phyloP scores from a whole-genome alignment of 2,888 invertebrate species.

The Himalopsyche tibetana region DNA sequence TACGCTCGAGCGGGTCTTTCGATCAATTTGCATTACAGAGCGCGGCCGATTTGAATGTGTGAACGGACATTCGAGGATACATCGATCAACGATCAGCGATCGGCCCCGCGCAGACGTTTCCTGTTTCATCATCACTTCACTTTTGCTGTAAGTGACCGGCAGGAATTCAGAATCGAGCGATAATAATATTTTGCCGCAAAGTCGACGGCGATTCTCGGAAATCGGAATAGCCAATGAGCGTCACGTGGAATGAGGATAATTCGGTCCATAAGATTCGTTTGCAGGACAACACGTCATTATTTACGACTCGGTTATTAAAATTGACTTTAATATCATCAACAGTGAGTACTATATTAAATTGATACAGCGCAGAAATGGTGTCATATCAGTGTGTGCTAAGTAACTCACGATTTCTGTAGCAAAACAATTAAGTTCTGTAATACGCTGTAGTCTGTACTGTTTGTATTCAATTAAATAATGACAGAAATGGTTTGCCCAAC shows the following conservation, averaged over 20 bases:
- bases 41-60: background rate
- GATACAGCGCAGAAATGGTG: too few species aligned
- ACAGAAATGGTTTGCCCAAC: too few species aligned
- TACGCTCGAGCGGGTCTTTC: too few species aligned
- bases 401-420: too few species aligned
- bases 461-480: too few species aligned
- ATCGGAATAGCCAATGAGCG: background rate
- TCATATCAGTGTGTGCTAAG: too few species aligned
- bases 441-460: too few species aligned
- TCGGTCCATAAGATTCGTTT: background rate
- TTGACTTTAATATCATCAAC: too few species aligned
- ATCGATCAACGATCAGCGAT: constrained; percentile 29
- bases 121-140: constrained; percentile 23
- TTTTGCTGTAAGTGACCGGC: constrained; percentile 8
- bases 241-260: constrained; percentile 32
- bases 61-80: constrained; percentile 8
- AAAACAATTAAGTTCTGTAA: too few species aligned
- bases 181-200: background rate
- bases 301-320: background rate
- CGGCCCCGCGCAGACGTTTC: background rate
- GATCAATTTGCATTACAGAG: constrained; percentile 14
- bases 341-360: too few species aligned
- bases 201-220: constrained; percentile 27
- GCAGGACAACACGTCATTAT: background rate
- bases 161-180: constrained; percentile 24